Evolutionary conservation across 2,797 vertebrate genomes (phyloP), one percentile per base, ranked within the genome.

Genomic region (Neoniphon sammara): DNA sequence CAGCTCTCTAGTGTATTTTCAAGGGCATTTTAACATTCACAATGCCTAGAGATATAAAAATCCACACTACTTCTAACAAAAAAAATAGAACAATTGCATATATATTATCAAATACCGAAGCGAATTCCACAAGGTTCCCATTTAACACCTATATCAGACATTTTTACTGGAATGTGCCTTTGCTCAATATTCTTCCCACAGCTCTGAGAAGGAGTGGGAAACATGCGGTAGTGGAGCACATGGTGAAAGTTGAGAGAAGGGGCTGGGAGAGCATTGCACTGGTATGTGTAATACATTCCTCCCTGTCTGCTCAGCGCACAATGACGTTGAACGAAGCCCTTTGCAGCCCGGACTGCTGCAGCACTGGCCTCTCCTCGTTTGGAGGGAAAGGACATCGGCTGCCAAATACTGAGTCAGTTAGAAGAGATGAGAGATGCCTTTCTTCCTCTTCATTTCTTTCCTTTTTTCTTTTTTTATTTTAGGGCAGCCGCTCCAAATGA

Each of bases 381-480:
- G 77, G 80, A 89, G 80, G 85, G 83, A 80, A 91, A 87, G 62
- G 66, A 80, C 61, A 47, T 6, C 8, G n/a, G 65, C 73, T 86
- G 89, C 89, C 91, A 91, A 89, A 82, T 73, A 67, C 78, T 88
- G 91, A 90, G 79, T 91, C 89, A 84, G 73, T 75, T 62, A 73
- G 78, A 89, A 88, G 64, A 89, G 88, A 88, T 86, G 71, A 89
- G 77, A 85, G 73, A 63, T 74, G 80, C 69, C 75, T 85, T 86
- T 79, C 59, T 82, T 65, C 25, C 55, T 49, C n/a, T 49, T 7
- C 65, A 42, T 72, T n/a, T 49, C 5, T 67, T 52, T 72, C 53
- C 15, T 62, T 58, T 20, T 68, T 73, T 80, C 64, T 80, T 75
- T 34, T n/a, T n/a, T n/a, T n/a, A n/a, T n/a, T n/a, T 68, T 61